Conservation (phyloP, 2,797 vertebrate species). For the Malacoctenus gilli region DNA sequence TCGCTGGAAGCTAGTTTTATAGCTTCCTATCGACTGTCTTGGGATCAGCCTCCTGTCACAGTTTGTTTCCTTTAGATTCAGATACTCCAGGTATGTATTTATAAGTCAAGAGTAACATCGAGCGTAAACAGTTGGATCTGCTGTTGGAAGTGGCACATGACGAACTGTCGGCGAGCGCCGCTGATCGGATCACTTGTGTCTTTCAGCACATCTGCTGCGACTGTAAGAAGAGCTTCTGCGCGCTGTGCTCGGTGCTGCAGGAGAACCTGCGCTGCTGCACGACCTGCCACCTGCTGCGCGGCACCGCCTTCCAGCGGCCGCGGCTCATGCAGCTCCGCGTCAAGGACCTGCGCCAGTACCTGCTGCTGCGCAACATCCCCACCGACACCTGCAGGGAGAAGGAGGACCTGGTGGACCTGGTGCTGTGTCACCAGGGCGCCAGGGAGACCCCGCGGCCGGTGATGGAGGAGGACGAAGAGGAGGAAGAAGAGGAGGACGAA, state of each 20-base stretch:
- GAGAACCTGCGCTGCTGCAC: slow-evolving; percentile 91
- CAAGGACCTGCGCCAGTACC: slow-evolving; percentile 95
- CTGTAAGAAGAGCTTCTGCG: slow-evolving; percentile 96
- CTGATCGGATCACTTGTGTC: slow-evolving; percentile 14
- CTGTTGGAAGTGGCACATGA: slow-evolving; percentile 12
- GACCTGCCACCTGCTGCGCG: slow-evolving; percentile 92
- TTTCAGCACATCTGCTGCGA: slow-evolving; percentile 92
- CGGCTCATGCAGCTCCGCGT: slow-evolving; percentile 93
- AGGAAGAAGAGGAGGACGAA: slow-evolving; percentile 79
- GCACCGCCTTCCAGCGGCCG: slow-evolving; percentile 93
- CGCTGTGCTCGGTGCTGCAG: slow-evolving; percentile 90
- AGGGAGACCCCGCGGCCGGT: slow-evolving; percentile 76
- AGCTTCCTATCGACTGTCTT: too few species aligned
- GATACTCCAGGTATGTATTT: too few species aligned
- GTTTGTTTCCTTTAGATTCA: slow-evolving; percentile 3
- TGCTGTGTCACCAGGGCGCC: slow-evolving; percentile 89
- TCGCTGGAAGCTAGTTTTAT: too few species aligned
- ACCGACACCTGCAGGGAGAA: slow-evolving; percentile 96
- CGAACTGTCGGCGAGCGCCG: background rate
- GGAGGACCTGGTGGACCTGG: slow-evolving; percentile 95
- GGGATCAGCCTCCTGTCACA: too few species aligned
- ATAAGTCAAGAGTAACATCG: slow-evolving; percentile 19
- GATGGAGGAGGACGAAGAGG: slow-evolving; percentile 72
- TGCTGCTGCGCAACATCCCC: slow-evolving; percentile 92
- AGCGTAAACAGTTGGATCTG: slow-evolving; percentile 24